phyloP scores from a whole-genome alignment of 2,888 invertebrate species.

The Troides aeacus region DNA sequence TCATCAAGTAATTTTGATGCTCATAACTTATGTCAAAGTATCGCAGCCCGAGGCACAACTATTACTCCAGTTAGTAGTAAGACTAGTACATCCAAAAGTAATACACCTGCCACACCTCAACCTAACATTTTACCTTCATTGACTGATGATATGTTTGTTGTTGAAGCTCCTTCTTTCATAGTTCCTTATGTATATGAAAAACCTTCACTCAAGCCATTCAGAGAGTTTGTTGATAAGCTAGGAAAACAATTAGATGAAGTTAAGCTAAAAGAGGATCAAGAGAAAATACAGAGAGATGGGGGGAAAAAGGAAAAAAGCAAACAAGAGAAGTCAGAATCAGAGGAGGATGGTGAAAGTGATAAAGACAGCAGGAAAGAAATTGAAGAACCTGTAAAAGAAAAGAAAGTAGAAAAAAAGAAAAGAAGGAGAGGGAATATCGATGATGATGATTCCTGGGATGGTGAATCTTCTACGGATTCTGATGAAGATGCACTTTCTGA shows the following conservation, averaged over 20 bases:
- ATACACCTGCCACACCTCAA: constrained; percentile 46
- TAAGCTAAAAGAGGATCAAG: constrained; percentile 63
- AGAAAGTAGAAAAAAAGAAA: constrained; percentile 59
- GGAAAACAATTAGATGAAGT: constrained; percentile 81
- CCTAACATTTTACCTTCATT: constrained; percentile 86
- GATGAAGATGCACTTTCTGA: constrained; percentile 73
- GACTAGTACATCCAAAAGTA: constrained; percentile 38
- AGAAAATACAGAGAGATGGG: constrained; percentile 57
- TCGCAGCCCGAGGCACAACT: constrained; percentile 78
- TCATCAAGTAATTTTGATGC: constrained; percentile 55
- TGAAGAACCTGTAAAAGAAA: constrained; percentile 51
- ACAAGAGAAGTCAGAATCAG: constrained; percentile 56
- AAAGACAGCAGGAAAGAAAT: constrained; percentile 36
- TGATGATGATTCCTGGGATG: constrained; percentile 82
- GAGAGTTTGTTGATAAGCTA: constrained; percentile 85
- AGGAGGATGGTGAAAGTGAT: constrained; percentile 45
- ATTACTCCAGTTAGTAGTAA: constrained; percentile 73
- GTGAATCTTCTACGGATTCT: constrained; percentile 76
- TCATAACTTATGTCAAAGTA: constrained; percentile 71
- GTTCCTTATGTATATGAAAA: constrained; percentile 96
- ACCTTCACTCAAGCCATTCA: constrained; percentile 89
- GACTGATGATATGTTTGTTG: constrained; percentile 95
- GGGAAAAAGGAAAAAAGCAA: constrained; percentile 62
- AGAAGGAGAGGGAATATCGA: constrained; percentile 66
- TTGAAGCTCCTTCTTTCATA: constrained; percentile 95